A percentile compares a stretch with the other conserved stretches of the same genome.
Conservation (phyloP, 2,797 vertebrate genomes). For the Siniperca scherzeri region DNA sequence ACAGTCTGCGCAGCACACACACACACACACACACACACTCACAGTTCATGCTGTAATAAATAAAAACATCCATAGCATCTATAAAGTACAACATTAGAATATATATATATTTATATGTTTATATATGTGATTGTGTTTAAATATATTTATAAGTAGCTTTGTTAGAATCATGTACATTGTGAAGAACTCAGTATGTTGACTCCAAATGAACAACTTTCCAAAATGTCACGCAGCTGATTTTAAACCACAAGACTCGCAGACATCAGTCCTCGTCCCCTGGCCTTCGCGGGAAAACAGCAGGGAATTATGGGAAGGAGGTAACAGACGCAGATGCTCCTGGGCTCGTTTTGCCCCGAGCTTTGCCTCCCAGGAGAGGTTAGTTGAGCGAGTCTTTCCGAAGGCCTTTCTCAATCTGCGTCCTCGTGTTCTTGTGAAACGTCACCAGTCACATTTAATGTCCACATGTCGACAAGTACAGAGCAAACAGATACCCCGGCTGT, state of each 20-base stretch:
- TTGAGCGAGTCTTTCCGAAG: not conserved
- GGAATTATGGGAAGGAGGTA: constrained; percentile 23
- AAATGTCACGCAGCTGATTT: not conserved
- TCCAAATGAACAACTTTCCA: not conserved
- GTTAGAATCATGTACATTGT: constrained; percentile 11
- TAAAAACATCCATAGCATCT: constrained; percentile 71
- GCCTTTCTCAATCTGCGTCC: not conserved
- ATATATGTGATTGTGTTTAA: constrained; percentile 46
- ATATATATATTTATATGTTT: constrained; percentile 41
- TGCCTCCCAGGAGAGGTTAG: constrained; percentile 9
- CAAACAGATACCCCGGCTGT: too few relatives aligned
- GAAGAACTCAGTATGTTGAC: constrained; percentile 4
- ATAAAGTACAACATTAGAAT: constrained; percentile 62
- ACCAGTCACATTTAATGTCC: too few relatives aligned
- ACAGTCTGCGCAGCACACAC: constrained; percentile 44
- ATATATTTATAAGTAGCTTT: constrained; percentile 40
- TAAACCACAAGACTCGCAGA: too few relatives aligned
- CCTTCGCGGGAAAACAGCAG: not conserved
- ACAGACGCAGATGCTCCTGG: accelerated
- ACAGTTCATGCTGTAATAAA: constrained; percentile 76
- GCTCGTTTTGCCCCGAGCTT: constrained; percentile 14
- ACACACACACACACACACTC: constrained; percentile 22
- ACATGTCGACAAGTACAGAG: too few relatives aligned
- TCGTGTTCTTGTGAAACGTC: too few relatives aligned
- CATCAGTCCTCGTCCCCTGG: too few relatives aligned